Base-by-base conservation (phyloP, 2,113 vertebrate species). In the Cephalopholis sonnerati region DNA sequence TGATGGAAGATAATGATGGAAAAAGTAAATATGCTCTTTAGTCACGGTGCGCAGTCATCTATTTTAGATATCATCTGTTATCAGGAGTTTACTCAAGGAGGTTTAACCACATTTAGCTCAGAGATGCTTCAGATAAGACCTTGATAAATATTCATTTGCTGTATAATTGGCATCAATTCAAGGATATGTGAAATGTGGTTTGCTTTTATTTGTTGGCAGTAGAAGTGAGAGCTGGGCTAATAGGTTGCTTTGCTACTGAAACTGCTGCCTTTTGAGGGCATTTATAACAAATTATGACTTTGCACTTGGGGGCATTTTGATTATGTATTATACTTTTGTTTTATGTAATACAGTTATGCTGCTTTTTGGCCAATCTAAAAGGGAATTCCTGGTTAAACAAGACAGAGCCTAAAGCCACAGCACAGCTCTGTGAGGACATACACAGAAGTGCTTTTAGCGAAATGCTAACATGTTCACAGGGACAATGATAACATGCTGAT, bases 41-140 rank as follows among this genome's bases (percentile, higher is more conserved):
- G 84, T 93, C 85, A 87, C 46, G 48, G 89, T 65, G 32, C 61
- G 84, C 58, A 83, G 61, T 65, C 51, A 73, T 91, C 57, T 57
- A 80, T 85, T 77, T 46, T 58, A 81, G 89, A 93, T 92, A 84
- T 91, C 51, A 83, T 93, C 83, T 87, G 55, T 86, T 88, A 93
- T 88, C 72, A 74, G 75, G 59, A 77, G 75, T 70, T 83, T 79
- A 66, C 74, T 59, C 32, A 8, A 66, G 57, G 72, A 86, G 72
- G 69, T 88, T 79, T 87, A 86, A 79, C 41, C 61, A 77, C 76
- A 73, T 89, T 93, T 82, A 87, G 76, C 79, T 76, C 10, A 64
- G 39, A 81, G 66, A 91, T 59, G 76, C 68, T 29, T 83, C 71
- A 73, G 79, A 89, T 86, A 82, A 88, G 58, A 74, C 75, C 67